phyloP scores from a whole-genome alignment of 2,113 vertebrate species.

The Ptilorrhoa leucosticta region DNA sequence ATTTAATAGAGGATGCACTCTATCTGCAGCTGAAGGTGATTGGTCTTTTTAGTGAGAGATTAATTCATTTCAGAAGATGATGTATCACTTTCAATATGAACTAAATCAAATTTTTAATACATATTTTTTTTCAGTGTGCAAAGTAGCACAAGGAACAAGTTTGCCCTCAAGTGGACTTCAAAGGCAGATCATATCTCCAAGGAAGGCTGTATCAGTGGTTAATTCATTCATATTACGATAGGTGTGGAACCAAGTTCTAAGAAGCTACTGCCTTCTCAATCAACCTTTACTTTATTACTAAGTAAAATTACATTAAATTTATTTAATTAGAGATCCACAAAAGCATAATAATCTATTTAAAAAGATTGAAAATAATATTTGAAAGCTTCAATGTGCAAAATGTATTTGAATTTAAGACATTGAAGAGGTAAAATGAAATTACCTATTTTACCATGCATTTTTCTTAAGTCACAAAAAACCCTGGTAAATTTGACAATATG shows the following conservation, averaged over 20 bases:
- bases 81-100: conserved; percentile 55
- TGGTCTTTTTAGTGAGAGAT: conserved; percentile 65
- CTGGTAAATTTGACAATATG: neutral
- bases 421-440: neutral
- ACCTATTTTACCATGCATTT: neutral
- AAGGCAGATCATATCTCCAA: conserved; percentile 51
- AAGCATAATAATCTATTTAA: neutral
- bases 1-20: conserved; percentile 62
- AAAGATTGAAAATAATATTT: neutral
- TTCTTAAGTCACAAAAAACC: neutral
- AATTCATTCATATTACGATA: neutral
- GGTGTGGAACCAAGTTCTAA: neutral
- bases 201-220: neutral
- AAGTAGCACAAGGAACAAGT: conserved; percentile 69
- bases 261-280: neutral
- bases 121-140: neutral
- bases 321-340: neutral
- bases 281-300: neutral
- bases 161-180: conserved; percentile 77
- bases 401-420: neutral
- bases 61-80: conserved; percentile 66
- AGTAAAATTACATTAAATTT: neutral
- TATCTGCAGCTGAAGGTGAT: conserved; percentile 62
- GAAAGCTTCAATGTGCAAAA: neutral
- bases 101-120: conserved; percentile 50